Conservation (phyloP, 2,113 vertebrate genomes). For the Crotalus tigris region DNA sequence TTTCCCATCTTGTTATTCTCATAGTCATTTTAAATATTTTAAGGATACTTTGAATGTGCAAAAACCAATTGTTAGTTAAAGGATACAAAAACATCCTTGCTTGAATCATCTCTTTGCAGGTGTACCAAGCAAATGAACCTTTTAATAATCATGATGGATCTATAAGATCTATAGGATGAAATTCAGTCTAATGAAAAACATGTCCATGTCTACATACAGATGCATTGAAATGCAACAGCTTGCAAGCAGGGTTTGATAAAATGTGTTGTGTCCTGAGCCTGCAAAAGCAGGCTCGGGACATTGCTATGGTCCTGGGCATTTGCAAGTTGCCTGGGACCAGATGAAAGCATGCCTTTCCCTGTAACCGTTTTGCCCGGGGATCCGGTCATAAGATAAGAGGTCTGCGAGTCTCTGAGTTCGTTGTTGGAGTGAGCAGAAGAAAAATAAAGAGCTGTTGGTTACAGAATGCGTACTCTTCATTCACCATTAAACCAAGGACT, state of each 20-base stretch:
- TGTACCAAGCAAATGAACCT: background rate
- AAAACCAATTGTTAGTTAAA: background rate
- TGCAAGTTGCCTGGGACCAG: too few relatives aligned
- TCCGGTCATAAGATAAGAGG: too few relatives aligned
- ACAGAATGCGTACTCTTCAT: too few relatives aligned
- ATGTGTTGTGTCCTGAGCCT: too few relatives aligned
- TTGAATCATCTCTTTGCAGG: background rate
- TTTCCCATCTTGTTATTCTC: conserved; percentile 31
- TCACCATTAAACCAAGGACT: too few relatives aligned
- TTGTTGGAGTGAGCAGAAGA: too few relatives aligned
- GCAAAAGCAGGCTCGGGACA: too few relatives aligned
- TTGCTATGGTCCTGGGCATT: too few relatives aligned
- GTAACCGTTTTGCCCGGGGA: too few relatives aligned
- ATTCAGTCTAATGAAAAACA: background rate
- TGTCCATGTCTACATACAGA: background rate
- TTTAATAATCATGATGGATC: background rate
- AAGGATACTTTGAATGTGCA: background rate
- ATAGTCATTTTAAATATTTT: conserved; percentile 18
- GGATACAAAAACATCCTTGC: background rate
- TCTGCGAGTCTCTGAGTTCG: too few relatives aligned
- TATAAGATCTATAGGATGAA: background rate
- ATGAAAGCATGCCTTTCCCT: too few relatives aligned
- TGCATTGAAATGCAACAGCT: background rate
- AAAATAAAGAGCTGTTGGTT: too few relatives aligned
- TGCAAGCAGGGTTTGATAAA: background rate